phyloP scores from a whole-genome alignment of 2,888 invertebrate species.

The Cerceris rybyensis region DNA sequence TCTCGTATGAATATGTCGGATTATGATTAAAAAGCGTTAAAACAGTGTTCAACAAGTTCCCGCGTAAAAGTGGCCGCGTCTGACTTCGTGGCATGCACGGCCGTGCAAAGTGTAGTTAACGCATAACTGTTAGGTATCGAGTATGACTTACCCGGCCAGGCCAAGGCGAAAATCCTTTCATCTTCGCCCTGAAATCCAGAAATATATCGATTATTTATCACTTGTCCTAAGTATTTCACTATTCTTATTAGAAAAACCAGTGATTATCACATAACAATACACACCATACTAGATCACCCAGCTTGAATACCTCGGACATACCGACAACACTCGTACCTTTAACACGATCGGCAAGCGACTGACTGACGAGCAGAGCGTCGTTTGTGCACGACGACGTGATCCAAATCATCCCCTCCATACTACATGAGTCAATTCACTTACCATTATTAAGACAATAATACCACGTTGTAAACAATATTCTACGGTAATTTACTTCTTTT shows the following conservation, averaged over 20 bases:
- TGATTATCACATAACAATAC: constrained; percentile 73
- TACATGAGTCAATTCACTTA: constrained; percentile 51
- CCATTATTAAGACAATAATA: neutral
- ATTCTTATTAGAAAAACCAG: constrained; percentile 29
- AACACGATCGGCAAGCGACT: constrained; percentile 79
- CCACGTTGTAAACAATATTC: accelerated
- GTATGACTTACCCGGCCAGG: constrained; percentile 94
- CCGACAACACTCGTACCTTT: constrained; percentile 46
- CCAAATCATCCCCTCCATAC: constrained; percentile 68
- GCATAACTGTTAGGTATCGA: constrained; percentile 81
- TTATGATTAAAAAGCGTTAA: neutral
- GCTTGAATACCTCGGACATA: constrained; percentile 85
- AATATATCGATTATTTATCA: constrained; percentile 66
- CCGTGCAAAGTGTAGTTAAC: constrained; percentile 56
- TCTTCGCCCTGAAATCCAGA: constrained; percentile 93
- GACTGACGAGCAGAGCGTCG: constrained; percentile 75
- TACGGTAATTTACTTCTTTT: neutral
- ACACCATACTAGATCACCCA: constrained; percentile 88
- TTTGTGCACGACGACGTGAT: constrained; percentile 75
- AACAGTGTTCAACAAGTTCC: constrained; percentile 42
- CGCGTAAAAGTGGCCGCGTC: constrained; percentile 70
- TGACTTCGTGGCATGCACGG: constrained; percentile 69
- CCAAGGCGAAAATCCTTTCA: constrained; percentile 99
- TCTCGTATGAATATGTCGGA: neutral
- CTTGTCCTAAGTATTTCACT: constrained; percentile 23